Evolutionary conservation across 2,888 invertebrate species (phyloP), one percentile per base, ranked within the genome.

Genomic region (Acanthacorydalis orientalis): DNA sequence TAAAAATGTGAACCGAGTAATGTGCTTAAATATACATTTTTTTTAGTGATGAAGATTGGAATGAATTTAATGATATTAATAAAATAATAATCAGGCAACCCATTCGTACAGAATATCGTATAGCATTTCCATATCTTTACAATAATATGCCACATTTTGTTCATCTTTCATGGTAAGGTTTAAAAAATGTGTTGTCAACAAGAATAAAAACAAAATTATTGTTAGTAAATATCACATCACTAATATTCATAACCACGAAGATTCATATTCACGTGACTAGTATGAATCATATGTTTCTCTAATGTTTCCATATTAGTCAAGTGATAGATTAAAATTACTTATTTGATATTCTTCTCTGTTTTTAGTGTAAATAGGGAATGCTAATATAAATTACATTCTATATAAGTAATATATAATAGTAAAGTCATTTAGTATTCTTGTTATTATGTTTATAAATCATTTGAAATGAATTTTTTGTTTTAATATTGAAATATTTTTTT

Each of bases 11-110:
- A 44, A 11, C 23, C 12, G 31, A n/a, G 31, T 46, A 9, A 31
- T 41, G 16, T 43, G 43, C n/a, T n/a, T 15, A 7, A 41, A 41
- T 41, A 6, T n/a, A 53, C 51, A 49, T 51, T 49, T 50, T n/a
- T 64, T 69, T 15, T 57, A 85, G 91, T 1, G 98, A 99, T 70
- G 98, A 99, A 69, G 98, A 99, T 65, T 99, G 98, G 98, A 99
- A 99, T 69, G 98, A 99, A 69, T 99, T 99, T 61, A 99, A 99
- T 70, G 98, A 99, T 61, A 98, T 99, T 56, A 98, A 99, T 67
- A 99, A 99, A 70, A 97, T 99, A 58, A 99, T 99, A 53, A 98
- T 99, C 56, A 75, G 98, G 8, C 97, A 98, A 61, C 97, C 97
- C 3, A 90, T 99, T 55, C 77, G 98, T 52, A 99, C 98, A 0